Base-by-base conservation (phyloP, 2,888 invertebrate genomes). In the Invenusta paracnida region DNA sequence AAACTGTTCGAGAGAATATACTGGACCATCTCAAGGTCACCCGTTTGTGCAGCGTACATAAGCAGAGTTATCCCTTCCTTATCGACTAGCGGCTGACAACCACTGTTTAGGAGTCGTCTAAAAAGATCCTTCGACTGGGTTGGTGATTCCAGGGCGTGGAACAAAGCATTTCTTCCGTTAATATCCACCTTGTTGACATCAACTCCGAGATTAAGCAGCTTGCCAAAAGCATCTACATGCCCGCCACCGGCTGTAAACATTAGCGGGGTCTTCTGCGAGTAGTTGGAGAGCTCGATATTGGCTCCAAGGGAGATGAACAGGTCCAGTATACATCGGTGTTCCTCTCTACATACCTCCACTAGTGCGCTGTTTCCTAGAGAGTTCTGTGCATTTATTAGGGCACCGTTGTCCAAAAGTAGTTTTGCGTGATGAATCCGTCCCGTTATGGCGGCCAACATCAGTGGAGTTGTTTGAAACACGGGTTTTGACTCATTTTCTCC, bases 381-480 rank as follows among this genome's bases (percentile, higher is more conserved):
- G 27, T 73, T 73, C 73, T 73, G 73, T 23, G 73, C 25, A 25
- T 73, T 73, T 23, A 73, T 23, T 23, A 73, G 73, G 25, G 73
- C 73, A 5, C 73, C 73, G 73, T 73, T 73, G 73, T 73, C 73
- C 17, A 73, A 25, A 13, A 73, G 73, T 5, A 73, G 17, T 73
- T 73, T 73, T 2, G 73, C 73, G 73, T 73, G 73, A 23, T 73
- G 73, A 73, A 73, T 13, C 11, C 73, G 73, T 5, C 73, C 73
- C 11, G 73, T 73, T 13, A 73, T 73, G 2, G 73, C 73, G 5
- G 73, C 5, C 17, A 73, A 23, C 73, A 73, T 73, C 17, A 73
- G 73, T 23, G 73, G 73, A 73, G 23, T 73, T 13, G 73, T 73
- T 73, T 73, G 73, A 73, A 73, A 73, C 17, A 73, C 11, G 73